Base-by-base conservation (phyloP, 2,888 invertebrate species). In the Lamproptera curius region DNA sequence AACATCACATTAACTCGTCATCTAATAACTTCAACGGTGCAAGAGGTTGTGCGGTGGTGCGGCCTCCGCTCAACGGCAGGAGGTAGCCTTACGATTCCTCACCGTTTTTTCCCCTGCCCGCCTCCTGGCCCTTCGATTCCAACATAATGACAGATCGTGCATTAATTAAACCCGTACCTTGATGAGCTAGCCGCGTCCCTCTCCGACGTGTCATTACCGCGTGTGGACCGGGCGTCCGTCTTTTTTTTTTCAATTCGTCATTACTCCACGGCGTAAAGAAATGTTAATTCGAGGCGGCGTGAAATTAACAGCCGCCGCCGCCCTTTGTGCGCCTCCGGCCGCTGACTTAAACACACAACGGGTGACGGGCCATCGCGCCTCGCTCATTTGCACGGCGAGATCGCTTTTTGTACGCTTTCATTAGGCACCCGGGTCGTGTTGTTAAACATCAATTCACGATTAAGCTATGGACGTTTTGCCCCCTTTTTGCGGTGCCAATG, bases 271-370 rank as follows among this genome's bases (percentile, higher is more conserved):
- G 87, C 87, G 87, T 86, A 87, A 87, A 88, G 88, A 88, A 88
- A 89, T 88, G 88, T 89, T 88, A 88, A 88, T 88, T 88, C 80
- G 86, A 88, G 81, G 77, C 84, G 73, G 85, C 88, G 88, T 88
- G 88, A 88, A 88, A 88, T 88, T 88, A 88, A 88, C 82, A 86
- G 84, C 81, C 79, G 85, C 81, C 71, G 81, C 71, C 69, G 77
- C 74, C 79, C 84, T 88, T 88, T 87, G 85, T 86, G 74, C 73
- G 77, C 62, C 82, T 79, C 81, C 81, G 71, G 70, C 83, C 79
- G 76, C 78, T 67, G 67, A 70, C 73, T 82, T 86, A 86, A 86
- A 86, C 85, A 87, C 83, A 86, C 86, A 87, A 86, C 85, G 81
- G 82, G 84, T 82, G 86, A 87, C 86, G 80, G 79, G 74, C 69